Evolutionary conservation across 2,113 vertebrate species (phyloP), one percentile per base, ranked within the genome.

Genomic region (Collichthys lucidus): DNA sequence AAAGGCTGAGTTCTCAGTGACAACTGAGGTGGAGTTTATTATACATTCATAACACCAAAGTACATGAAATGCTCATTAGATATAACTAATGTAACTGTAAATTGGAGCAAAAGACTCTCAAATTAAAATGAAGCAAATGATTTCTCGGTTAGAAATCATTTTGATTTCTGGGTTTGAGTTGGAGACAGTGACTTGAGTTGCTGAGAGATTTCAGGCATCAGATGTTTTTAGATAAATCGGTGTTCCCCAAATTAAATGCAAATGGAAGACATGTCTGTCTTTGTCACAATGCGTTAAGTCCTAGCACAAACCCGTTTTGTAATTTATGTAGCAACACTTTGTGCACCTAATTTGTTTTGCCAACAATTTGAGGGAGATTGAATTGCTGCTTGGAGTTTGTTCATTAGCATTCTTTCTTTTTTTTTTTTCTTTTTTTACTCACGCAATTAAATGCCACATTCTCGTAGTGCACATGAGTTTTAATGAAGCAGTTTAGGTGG

Each of bases 21-120:
- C 80, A 77, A 84, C 53, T 77, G 52, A 69, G 46, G 35, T 35
- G 49, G 24, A 50, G 24, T 57, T 76, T 44, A 80, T 85, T 63
- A 69, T 52, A 26, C 52, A 85, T 83, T 77, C 49, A 42, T 71
- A 31, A 66, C 3, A 0, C 5, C 31, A 52, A 46, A 64, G 50
- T 49, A 26, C 35, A n/a, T 73, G 55, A 79, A 55, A 42, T 63
- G 14, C 42, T 76, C 11, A 26, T 62, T 71, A 56, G 10, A 42
- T 66, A 15, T 60, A 57, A 19, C 47, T 53, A 44, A 44, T 40
- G 55, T 4, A 31, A 61, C 26, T 44, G 31, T 59, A 44, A 75
- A 46, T 44, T 10, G 8, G 2, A 35, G 62, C n/a, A 63, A 64
- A 77, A 71, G 5, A 17, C n/a, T 56, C 20, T 20, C 9, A 17